Evolutionary conservation across 2,797 vertebrate species (phyloP), one percentile per base, ranked within the genome.

Genomic region (Darevskia nairensis): DNA sequence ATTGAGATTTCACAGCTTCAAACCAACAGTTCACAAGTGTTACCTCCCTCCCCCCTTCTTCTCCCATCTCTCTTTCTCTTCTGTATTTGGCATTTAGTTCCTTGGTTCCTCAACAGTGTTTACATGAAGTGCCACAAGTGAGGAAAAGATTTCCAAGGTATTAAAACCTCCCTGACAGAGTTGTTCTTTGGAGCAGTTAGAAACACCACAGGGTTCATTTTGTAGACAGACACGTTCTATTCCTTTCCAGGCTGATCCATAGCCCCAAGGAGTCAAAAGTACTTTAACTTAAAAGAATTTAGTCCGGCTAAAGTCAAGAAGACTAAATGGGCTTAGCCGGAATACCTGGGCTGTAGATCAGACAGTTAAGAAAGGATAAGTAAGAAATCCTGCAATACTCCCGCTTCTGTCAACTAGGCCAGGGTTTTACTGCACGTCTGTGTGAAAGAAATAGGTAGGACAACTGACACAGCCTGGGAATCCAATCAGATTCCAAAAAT

Each of bases 211-310:
- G 11, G 3, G 21, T 80, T 84, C 59, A 80, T 74, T 80, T 27
- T 75, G 71, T 75, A 75, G n/a, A 41, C 50, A 72, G 6, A 44
- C n/a, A 80, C 32, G 44, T 32, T 72, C 59, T 75, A 44, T 82
- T 86, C 59, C 59, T 82, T 75, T 82, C 11, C 55, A 82, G 69
- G 27, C 55, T 76, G 69, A 76, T 81, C 86, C 39, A 46, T 39
- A 64, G 55, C 66, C 72, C 71, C 27, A 55, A 82, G 46, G 13
- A 87, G n/a, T 81, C 59, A 50, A 71, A 50, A 66, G 29, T 87
- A 82, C 13, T 66, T 75, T 75, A 87, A 74, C 35, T 82, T 74
- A 82, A 87, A 59, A 46, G 55, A 87, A 66, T 66, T 75, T 76
- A 87, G 71, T 64, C 55, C 79, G 35, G 39, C 32, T 76, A 55